These are phyloP conservation scores for Aporophyla nigra DNA, from an alignment of 2,888 invertebrate species.

Conservation along the genomic window DNA sequence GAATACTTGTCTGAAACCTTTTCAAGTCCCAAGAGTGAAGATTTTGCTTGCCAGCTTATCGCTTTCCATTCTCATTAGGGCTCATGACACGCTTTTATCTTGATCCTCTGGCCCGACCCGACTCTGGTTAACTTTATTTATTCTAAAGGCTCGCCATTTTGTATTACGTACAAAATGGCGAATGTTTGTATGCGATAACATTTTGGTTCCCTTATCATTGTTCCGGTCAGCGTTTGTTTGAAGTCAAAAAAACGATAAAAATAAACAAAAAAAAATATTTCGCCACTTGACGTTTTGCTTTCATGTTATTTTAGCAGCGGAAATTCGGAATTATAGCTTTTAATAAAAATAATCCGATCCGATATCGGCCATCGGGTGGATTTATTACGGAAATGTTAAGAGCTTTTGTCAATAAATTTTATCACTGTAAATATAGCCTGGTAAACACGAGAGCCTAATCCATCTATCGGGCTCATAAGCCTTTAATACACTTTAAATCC, in stretches of 20 bases:
- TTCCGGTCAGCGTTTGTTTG: slow-evolving; percentile 21
- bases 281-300: neutral
- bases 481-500: slow-evolving; percentile 54
- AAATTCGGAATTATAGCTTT: neutral
- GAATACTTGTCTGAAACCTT: slow-evolving; percentile 70
- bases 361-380: slow-evolving; percentile 5
- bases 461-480: slow-evolving; percentile 28
- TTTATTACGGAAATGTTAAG: slow-evolving; percentile 34
- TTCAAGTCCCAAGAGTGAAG: slow-evolving; percentile 73
- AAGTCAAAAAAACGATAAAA: slow-evolving; percentile 11
- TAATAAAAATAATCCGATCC: slow-evolving; percentile 30
- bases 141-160: slow-evolving; percentile 31
- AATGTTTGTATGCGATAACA: slow-evolving; percentile 39
- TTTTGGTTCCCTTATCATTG: slow-evolving; percentile 18
- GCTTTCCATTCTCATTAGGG: slow-evolving; percentile 75
- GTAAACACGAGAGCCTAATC: slow-evolving; percentile 43
- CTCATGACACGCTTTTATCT: slow-evolving; percentile 70
- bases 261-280: slow-evolving; percentile 4
- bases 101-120: slow-evolving; percentile 55
- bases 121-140: slow-evolving; percentile 50
- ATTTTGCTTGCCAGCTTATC: slow-evolving; percentile 71
- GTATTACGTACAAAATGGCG: slow-evolving; percentile 19
- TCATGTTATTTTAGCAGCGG: slow-evolving; percentile 13
- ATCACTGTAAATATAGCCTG: slow-evolving; percentile 37
- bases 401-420: slow-evolving; percentile 50